These are phyloP conservation scores for Addax nasomaculatus DNA, from an alignment of 2,113 vertebrate genomes.

Conservation along the genomic window DNA sequence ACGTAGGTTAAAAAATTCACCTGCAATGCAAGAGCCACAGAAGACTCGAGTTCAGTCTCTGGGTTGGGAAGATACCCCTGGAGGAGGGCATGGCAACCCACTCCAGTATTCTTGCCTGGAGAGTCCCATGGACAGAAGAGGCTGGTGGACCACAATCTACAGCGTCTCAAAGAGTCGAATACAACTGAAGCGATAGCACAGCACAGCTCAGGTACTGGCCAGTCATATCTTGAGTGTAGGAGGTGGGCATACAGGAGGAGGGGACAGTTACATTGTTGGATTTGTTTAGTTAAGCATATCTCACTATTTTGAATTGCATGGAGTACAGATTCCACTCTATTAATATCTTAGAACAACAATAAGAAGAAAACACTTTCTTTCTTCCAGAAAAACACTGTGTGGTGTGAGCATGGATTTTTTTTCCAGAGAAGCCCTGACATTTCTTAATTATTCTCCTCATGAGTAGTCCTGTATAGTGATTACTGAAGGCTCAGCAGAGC, in stretches of 20 bases:
- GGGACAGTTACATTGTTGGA: too few relatives aligned
- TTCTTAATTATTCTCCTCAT: conserved; percentile 82
- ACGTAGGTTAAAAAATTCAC: not conserved
- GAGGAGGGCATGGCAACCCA: not conserved
- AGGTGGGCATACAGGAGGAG: rapidly evolving
- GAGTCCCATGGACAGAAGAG: not conserved
- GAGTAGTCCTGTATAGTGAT: conserved; percentile 77
- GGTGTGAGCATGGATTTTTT: conserved; percentile 47
- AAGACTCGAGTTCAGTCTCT: not conserved
- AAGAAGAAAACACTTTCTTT: not conserved
- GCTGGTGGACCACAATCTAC: not conserved
- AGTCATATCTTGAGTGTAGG: not conserved
- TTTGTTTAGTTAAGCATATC: not conserved
- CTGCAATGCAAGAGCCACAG: not conserved
- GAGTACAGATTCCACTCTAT: not conserved
- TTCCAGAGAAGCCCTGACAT: conserved; percentile 77
- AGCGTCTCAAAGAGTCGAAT: not conserved
- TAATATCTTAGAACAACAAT: conserved; percentile 19
- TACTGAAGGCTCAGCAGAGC: conserved; percentile 72
- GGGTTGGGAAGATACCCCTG: not conserved
- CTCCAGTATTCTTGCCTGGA: not conserved
- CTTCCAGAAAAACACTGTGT: conserved; percentile 23
- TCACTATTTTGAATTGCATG: not conserved
- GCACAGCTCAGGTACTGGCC: not conserved
- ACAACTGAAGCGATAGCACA: not conserved